Evolutionary conservation across 2,797 vertebrate genomes (phyloP).

Genomic region (Silurus lanzhouensis): DNA sequence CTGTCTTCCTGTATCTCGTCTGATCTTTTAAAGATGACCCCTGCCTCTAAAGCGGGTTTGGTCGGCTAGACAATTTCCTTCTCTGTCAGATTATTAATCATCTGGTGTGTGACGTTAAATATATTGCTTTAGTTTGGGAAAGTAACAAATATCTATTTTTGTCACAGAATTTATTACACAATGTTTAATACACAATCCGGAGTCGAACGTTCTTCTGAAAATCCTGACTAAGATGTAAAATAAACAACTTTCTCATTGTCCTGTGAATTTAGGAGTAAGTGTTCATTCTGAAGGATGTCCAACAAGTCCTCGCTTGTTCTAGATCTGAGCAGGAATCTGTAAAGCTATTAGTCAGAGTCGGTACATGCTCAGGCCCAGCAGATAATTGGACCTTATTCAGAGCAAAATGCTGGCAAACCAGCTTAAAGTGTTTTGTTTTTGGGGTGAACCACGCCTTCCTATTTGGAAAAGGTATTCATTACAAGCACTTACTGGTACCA

Average conservation of each 20-base stretch:
- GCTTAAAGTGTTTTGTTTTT: constrained; percentile 10
- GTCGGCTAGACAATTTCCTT: neutral
- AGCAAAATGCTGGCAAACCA: constrained; percentile 33
- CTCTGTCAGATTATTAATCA: neutral
- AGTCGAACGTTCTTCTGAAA: neutral
- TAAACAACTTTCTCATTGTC: neutral
- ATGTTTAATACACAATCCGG: neutral
- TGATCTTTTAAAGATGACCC: neutral
- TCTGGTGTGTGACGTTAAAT: neutral
- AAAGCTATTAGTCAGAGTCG: neutral
- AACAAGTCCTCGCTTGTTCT: neutral
- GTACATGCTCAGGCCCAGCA: constrained; percentile 5
- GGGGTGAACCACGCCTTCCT: constrained; percentile 7
- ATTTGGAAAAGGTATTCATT: neutral
- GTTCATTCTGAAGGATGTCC: neutral
- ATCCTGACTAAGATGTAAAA: neutral
- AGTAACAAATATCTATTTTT: neutral
- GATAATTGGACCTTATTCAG: constrained; percentile 15
- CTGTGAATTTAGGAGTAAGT: neutral
- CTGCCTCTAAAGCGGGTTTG: neutral
- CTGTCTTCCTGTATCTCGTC: neutral
- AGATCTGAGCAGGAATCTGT: neutral
- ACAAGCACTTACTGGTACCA: neutral
- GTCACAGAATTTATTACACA: neutral
- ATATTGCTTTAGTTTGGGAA: neutral